Evolutionary conservation across 2,797 vertebrate species (phyloP), one percentile per base, ranked within the genome.

Genomic region (Epinephelus coioides): DNA sequence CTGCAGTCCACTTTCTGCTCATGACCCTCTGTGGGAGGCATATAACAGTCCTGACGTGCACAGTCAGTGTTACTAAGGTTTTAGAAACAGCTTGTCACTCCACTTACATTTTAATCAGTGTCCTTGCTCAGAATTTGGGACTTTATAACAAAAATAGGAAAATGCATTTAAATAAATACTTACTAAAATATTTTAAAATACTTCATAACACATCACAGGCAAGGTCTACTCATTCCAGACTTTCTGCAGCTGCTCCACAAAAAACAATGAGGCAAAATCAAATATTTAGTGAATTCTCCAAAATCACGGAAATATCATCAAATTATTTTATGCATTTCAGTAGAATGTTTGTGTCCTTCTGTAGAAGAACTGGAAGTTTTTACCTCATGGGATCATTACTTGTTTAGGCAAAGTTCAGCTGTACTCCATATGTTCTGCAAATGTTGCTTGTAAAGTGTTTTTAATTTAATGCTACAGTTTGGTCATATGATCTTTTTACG

Each of bases 1-100:
- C 94, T 98, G 64, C 97, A 98, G 91, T 97, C 98, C 0, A 90
- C 97, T 5, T 98, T 98, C 90, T 97, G 92, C 79, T 92, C 89
- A 6, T 93, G 89, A 91, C 76, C 68, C 2, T 10, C 7, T 18
- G 23, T 23, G 60, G 49, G 27, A 67, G 47, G 34, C 21, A 6
- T 13, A 54, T 17, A 19, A 21, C 19, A 34, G 27, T 38, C 51
- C 46, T 47, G 57, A 64, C 69, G 51, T 14, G 68, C 79, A 82
- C 43, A 59, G 55, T 77, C 66, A 54, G 49, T 23, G 38, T 74
- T 43, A 34, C 30, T 53, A 57, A 82, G 25, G 51, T 74, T 75
- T 49, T 61, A 83, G 57, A 62, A 18, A 53, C 11, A 49, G 80
- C 78, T 77, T 82, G 72, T 55, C 65, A 73, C 19, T 51, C 13